Evolutionary conservation across 2,888 invertebrate species (phyloP).

Genomic region (Diplolepis rosae): DNA sequence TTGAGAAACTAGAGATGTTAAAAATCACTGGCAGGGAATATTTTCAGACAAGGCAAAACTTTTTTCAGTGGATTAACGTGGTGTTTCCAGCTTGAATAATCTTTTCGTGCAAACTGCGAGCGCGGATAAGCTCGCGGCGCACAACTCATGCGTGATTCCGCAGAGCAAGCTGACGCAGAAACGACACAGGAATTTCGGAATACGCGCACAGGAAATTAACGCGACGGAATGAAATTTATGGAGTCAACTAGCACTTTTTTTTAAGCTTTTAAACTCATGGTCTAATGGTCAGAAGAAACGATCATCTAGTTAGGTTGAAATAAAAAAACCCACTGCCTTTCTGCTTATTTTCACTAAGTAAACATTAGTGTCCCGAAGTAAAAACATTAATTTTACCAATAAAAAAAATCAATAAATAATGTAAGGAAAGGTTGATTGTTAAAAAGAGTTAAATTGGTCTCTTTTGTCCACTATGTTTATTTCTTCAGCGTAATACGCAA

Average conservation of each 20-base stretch:
- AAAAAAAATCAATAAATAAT: neutral
- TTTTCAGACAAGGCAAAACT: slow-evolving; percentile 12
- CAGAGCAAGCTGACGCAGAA: slow-evolving; percentile 51
- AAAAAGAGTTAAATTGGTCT: neutral
- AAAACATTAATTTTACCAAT: neutral
- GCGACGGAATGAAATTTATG: slow-evolving; percentile 31
- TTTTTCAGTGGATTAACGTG: slow-evolving; percentile 19
- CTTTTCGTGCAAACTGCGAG: slow-evolving; percentile 23
- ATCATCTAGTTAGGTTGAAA: slow-evolving; percentile 22
- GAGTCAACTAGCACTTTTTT: slow-evolving; percentile 10
- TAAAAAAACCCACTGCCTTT: neutral
- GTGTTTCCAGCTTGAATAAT: slow-evolving; percentile 31
- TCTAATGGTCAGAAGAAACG: slow-evolving; percentile 15
- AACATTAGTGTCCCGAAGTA: neutral
- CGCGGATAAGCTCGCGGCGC: slow-evolving; percentile 24
- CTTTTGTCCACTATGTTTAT: slow-evolving; percentile 18
- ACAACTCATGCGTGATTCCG: slow-evolving; percentile 50
- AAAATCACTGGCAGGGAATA: neutral
- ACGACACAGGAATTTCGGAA: slow-evolving; percentile 32
- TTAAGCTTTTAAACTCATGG: neutral
- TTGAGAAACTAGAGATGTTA: neutral
- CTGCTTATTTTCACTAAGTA: slow-evolving; percentile 17
- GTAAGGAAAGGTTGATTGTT: neutral
- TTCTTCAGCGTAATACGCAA: slow-evolving; percentile 12
- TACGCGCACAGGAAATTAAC: slow-evolving; percentile 30